Evolutionary conservation across 2,113 vertebrate genomes (phyloP), one percentile per base, ranked within the genome.

Genomic region (Mesoclemmys tuberculata): DNA sequence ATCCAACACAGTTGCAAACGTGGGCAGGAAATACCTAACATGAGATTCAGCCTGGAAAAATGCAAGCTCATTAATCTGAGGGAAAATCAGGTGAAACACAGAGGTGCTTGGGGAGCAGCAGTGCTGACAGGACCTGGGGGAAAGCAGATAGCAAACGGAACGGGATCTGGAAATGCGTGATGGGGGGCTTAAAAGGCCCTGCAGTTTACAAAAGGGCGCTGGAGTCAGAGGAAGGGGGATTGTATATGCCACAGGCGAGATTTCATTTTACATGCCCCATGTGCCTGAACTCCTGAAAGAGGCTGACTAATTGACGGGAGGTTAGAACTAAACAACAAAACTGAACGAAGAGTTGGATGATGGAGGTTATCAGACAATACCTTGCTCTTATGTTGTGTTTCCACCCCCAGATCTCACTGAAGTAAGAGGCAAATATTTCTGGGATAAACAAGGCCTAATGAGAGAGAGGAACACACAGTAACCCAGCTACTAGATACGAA

Each of bases 1-100:
- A 38, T 13, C 38, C 26, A 5, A 24, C 6, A 8, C 11, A 68
- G 35, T 38, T 68, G 64, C 35, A 68, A 38, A 68, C 8, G 19
- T 68, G 64, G 2, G 46, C 1, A 31, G 74, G 71, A 38, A 14
- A 1, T 1, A 0, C 5, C 10, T 24, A 19, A 22, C 10, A 10
- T 1, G 0, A 0, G 0, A 16, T 29, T 58, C 29, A 78, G 8
- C 35, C 48, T 0, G 0, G 5, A 68, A 81, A 35, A 1, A 0
- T 75, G 74, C 41, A 75, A 41, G 6, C 38, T 27, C 27, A 44
- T 26, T 44, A 75, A 44, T 14, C 5, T 5, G 74, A 75, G 41
- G 41, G 41, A 27, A 75, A 27, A 75, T 41, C 6, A 1, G 26
- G 24, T 26, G 38, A 74, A 74, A 74, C 38, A 74, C 68, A 74